phyloP scores from a whole-genome alignment of 2,797 vertebrate genomes.

The Takifugu ocellatus region DNA sequence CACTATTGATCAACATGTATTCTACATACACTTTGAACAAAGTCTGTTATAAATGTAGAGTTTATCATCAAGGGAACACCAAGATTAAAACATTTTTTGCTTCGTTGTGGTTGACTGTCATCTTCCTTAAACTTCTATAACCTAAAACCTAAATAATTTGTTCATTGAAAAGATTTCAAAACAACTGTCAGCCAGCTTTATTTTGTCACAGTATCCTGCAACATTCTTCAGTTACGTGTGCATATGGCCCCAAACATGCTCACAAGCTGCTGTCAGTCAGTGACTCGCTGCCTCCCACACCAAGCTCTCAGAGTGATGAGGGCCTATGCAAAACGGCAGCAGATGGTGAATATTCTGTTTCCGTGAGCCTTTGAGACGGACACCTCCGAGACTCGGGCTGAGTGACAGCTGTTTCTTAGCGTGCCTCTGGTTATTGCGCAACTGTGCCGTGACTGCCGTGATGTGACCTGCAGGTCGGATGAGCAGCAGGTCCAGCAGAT shows the following conservation, averaged over 20 bases:
- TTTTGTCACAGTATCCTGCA: too few relatives aligned
- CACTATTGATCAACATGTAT: too few relatives aligned
- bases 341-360: slow-evolving; percentile 60
- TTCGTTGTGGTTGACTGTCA: too few relatives aligned
- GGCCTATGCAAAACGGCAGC: slow-evolving; percentile 59
- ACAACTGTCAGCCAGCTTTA: too few relatives aligned
- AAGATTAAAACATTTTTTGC: too few relatives aligned
- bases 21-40: too few relatives aligned
- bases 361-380: slow-evolving; percentile 48
- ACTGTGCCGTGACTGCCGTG: slow-evolving; percentile 18
- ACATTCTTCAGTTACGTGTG: slow-evolving; percentile 19
- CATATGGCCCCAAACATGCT: slow-evolving; percentile 65
- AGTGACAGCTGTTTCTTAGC: slow-evolving; percentile 65
- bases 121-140: too few relatives aligned
- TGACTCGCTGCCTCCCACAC: slow-evolving; percentile 57
- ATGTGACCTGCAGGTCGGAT: slow-evolving; percentile 20
- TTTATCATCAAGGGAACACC: too few relatives aligned
- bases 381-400: slow-evolving; percentile 46
- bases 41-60: too few relatives aligned
- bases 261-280: slow-evolving; percentile 64
- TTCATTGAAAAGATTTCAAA: too few relatives aligned
- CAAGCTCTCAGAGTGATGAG: slow-evolving; percentile 41
- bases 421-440: slow-evolving; percentile 44
- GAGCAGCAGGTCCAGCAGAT: slow-evolving; percentile 29
- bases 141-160: too few relatives aligned